These are phyloP conservation scores for Acanthoscelides obtectus DNA, from an alignment of 2,888 invertebrate genomes.

Conservation along the genomic window DNA sequence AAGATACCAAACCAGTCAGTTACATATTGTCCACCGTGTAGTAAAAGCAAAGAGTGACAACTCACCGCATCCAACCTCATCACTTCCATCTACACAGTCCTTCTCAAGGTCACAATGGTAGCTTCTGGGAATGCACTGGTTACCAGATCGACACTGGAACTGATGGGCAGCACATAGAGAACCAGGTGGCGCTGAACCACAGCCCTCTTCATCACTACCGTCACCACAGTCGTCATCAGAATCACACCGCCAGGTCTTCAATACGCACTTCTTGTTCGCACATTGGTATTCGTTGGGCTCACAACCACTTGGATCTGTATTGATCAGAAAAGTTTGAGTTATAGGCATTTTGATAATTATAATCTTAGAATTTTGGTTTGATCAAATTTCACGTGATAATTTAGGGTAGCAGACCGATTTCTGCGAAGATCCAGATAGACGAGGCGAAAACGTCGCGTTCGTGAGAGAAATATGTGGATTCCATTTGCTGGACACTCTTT, in stretches of 20 bases:
- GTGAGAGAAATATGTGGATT: no score
- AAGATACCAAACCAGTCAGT: no score
- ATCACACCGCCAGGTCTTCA: constrained; percentile 92
- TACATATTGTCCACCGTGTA: no score
- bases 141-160: constrained; percentile 68
- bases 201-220: constrained; percentile 80
- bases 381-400: no score
- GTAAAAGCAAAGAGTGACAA: no score
- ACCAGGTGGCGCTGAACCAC: constrained; percentile 56
- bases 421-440: no score
- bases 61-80: constrained; percentile 81
- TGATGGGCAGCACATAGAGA: constrained; percentile 69
- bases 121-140: constrained; percentile 87
- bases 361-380: no score
- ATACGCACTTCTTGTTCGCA: constrained; percentile 80
- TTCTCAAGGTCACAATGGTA: constrained; percentile 90
- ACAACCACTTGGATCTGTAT: constrained; percentile 60
- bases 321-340: no score
- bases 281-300: constrained; percentile 94
- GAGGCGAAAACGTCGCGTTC: no score
- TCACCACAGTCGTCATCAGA: constrained; percentile 91
- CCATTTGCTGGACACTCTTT: no score
- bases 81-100: constrained; percentile 79
- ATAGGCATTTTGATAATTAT: no score
- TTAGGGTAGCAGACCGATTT: no score